Conservation (phyloP, 2,113 vertebrate species). For the Melanerpes aurifrons region DNA sequence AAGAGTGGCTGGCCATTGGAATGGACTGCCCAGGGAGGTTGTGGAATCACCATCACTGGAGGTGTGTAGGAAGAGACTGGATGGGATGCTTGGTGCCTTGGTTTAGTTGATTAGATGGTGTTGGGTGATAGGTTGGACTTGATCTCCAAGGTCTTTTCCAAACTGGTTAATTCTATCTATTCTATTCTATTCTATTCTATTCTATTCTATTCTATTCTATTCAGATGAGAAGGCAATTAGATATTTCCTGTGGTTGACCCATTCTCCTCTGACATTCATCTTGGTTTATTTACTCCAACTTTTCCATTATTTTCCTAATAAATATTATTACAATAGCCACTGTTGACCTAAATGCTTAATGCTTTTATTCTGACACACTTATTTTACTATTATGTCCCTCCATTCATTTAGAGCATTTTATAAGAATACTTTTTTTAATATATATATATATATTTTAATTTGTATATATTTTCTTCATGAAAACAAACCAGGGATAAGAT, state of each 20-base stretch:
- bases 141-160: too few relatives aligned
- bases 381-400: not conserved
- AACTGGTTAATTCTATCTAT: too few relatives aligned
- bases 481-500: not conserved
- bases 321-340: not conserved
- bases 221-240: not conserved
- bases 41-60: too few relatives aligned
- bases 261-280: not conserved
- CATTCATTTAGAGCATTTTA: not conserved
- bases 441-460: rapidly evolving
- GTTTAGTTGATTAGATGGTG: too few relatives aligned
- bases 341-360: not conserved
- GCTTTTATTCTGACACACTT: not conserved
- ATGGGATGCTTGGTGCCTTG: too few relatives aligned
- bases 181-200: too few relatives aligned
- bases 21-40: too few relatives aligned
- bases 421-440: not conserved
- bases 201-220: too few relatives aligned
- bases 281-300: not conserved
- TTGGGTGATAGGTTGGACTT: too few relatives aligned
- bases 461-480: not conserved
- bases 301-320: not conserved
- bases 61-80: too few relatives aligned
- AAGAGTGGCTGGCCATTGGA: too few relatives aligned
- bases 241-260: not conserved